Conservation (phyloP, 92 coral and sea anemone species). For the Metridium senile region DNA sequence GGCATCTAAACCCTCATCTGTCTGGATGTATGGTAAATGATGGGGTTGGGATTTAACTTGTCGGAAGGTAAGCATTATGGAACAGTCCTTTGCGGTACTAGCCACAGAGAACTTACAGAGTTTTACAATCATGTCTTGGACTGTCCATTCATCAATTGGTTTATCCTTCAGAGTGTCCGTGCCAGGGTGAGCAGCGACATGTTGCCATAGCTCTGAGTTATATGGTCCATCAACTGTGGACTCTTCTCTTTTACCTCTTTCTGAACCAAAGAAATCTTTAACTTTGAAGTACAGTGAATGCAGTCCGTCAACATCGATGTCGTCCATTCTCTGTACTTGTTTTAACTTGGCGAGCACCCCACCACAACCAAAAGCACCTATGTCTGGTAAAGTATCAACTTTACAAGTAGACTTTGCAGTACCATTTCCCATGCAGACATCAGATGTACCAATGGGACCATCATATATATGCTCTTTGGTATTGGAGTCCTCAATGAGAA, state of each 20-base stretch:
- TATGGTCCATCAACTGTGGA: slow-evolving; percentile 66
- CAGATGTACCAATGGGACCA: slow-evolving; percentile 8
- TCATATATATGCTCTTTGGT: slow-evolving; percentile 8
- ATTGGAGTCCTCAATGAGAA: slow-evolving; percentile 82
- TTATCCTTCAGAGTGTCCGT: background rate
- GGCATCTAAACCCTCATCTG: background rate
- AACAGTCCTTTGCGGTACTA: slow-evolving; percentile 90
- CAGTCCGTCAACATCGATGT: slow-evolving; percentile 75
- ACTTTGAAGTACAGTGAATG: slow-evolving; percentile 52
- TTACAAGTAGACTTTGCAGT: background rate
- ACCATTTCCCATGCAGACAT: slow-evolving; percentile 12
- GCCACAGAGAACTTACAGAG: slow-evolving; percentile 79
- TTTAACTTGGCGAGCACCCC: slow-evolving; percentile 75
- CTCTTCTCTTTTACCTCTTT: slow-evolving; percentile 39
- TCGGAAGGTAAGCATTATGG: slow-evolving; percentile 88
- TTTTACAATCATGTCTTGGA: slow-evolving; percentile 39
- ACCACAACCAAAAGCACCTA: slow-evolving; percentile 54
- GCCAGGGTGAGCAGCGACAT: background rate
- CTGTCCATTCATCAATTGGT: slow-evolving; percentile 5
- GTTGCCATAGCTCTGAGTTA: slow-evolving; percentile 51
- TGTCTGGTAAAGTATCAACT: background rate
- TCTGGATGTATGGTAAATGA: slow-evolving; percentile 10
- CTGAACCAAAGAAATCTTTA: slow-evolving; percentile 34
- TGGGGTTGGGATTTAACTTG: slow-evolving; percentile 17
- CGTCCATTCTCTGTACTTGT: slow-evolving; percentile 78